These are phyloP conservation scores for Nesidiocoris tenuis DNA, from an alignment of 2,888 invertebrate genomes.

Conservation along the genomic window DNA sequence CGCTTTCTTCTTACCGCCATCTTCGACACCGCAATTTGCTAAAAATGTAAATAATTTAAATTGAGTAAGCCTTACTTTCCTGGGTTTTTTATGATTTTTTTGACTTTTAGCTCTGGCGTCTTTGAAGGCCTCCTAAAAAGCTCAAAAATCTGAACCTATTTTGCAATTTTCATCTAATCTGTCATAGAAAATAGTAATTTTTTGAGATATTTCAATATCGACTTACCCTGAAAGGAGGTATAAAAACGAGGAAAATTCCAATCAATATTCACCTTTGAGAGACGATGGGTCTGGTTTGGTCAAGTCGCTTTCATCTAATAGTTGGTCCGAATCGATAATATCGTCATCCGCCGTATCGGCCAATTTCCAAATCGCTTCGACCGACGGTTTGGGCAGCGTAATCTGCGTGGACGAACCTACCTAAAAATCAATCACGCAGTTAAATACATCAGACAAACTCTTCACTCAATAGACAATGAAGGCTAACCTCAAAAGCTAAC, in stretches of 20 bases:
- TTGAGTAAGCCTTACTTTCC: too few species aligned
- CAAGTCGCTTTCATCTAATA: constrained; percentile 87
- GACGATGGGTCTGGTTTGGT: constrained; percentile 81
- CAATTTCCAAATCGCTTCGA: constrained; percentile 71
- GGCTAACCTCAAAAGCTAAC: too few species aligned
- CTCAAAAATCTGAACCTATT: too few species aligned
- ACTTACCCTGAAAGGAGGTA: too few species aligned
- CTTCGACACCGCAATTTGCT: constrained; percentile 65
- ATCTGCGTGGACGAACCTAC: constrained; percentile 64
- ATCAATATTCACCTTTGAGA: too few species aligned
- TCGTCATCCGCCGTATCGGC: constrained; percentile 69
- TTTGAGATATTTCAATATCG: too few species aligned
- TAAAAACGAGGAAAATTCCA: too few species aligned
- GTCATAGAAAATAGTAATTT: too few species aligned
- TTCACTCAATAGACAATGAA: not conserved
- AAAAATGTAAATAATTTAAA: constrained; percentile 4
- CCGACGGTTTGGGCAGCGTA: constrained; percentile 29
- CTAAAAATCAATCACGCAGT: constrained; percentile 52
- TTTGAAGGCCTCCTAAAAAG: too few species aligned
- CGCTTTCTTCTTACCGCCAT: constrained; percentile 89
- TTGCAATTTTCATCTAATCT: too few species aligned
- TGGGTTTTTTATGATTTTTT: too few species aligned
- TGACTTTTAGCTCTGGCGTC: not conserved
- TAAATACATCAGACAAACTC: too few species aligned
- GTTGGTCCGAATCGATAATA: constrained; percentile 80